These are phyloP conservation scores for Dolichallabes microphthalmus DNA, from an alignment of 2,113 vertebrate species.

Conservation along the genomic window DNA sequence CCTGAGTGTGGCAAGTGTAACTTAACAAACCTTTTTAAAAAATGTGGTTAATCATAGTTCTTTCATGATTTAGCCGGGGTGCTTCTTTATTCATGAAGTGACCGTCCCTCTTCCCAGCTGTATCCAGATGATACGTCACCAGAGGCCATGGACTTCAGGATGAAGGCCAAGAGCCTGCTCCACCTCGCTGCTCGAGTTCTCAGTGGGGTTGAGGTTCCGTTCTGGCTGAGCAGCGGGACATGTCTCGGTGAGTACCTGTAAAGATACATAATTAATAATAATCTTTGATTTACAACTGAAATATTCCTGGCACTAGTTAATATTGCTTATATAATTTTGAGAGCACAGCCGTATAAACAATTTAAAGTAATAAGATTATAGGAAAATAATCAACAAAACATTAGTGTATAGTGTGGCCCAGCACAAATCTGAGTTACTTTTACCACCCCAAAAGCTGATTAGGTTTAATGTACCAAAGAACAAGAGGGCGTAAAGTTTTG, in stretches of 20 bases:
- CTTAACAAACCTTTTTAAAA: too few relatives aligned
- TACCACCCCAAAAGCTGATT: background rate
- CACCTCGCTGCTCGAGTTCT: constrained; percentile 79
- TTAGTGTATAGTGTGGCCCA: background rate
- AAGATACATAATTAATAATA: background rate
- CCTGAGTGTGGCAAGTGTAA: too few relatives aligned
- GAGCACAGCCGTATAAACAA: background rate
- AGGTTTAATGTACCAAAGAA: background rate
- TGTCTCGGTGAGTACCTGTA: constrained; percentile 81
- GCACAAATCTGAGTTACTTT: background rate
- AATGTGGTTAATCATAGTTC: too few relatives aligned
- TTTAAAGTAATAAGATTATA: background rate
- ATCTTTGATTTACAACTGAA: background rate
- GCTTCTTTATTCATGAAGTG: background rate
- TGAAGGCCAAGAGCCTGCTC: constrained; percentile 84
- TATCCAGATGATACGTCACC: constrained; percentile 87
- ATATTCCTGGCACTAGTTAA: background rate
- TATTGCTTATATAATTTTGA: background rate
- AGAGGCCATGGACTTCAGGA: constrained; percentile 82
- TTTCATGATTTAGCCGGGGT: too few relatives aligned
- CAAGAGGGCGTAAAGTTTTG: too few relatives aligned
- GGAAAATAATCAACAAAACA: background rate
- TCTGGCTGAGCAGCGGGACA: constrained; percentile 98
- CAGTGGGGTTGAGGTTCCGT: constrained; percentile 74
- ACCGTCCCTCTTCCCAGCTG: constrained; percentile 68